Base-by-base conservation (phyloP, 2,888 invertebrate genomes). In the Rhabditophanes sp. region DNA sequence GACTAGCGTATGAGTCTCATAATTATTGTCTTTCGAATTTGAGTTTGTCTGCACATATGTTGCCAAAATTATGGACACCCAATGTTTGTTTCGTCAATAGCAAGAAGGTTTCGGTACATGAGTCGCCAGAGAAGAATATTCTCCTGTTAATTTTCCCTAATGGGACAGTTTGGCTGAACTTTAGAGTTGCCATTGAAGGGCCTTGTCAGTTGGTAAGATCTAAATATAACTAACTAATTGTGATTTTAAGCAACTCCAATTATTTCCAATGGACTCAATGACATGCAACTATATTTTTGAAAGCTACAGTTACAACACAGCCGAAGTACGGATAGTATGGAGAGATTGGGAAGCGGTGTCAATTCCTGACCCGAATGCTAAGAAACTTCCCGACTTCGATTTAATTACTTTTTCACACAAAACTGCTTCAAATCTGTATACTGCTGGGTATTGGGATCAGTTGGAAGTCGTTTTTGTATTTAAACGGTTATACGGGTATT, bases 81-180 rank as follows among this genome's bases (percentile, higher is more conserved):
- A 64, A 64, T 36, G 60, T 42, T 2, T 65, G 64, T 33, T 60
- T 64, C 25, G 61, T 57, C 22, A 64, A 64, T 46, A 60, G 58
- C 36, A 64, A 64, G 44, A 57, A 61, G 36, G 62, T 62, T 1
- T 53, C 58, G 37, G 59, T 64, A 14, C 64, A 64, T 40, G 37
- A 50, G 1, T 64, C 64, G 4, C 64, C 64, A 1, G 48, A 50
- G 2, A 46, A 56, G 18, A 64, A 64, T 42, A 57, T 64, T 21
- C 41, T 64, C 2, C 44, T 64, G 1, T 34, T 64, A 14, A 46
- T 62, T 6, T 64, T 64, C 33, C 64, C 64, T 14, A 64, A 64
- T 33, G 64, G 63, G 1, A 61, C 56, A 1, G 51, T 61, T 8
- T 56, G 56, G 56, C 35, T 58, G 5, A 58, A 57, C 35, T 57